Conservation (phyloP, 2,797 vertebrate species). For the Crenuchus spilurus region DNA sequence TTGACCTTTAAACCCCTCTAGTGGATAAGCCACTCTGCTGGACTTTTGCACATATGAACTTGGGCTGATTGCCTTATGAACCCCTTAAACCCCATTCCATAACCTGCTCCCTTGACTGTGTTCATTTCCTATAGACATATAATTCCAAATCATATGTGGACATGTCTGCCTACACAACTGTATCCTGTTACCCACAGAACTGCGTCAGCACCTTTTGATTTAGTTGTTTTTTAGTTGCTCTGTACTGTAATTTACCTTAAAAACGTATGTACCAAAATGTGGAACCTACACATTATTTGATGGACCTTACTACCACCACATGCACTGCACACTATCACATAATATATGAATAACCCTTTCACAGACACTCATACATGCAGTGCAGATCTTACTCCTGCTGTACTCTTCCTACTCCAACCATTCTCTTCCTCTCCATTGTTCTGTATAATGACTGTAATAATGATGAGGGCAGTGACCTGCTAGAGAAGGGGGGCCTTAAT, state of each 20-base stretch:
- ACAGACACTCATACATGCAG: background rate
- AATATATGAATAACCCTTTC: background rate
- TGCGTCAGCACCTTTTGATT: constrained; percentile 1
- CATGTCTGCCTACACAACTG: constrained; percentile 14
- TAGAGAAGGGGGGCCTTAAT: constrained; percentile 29
- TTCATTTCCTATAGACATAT: background rate
- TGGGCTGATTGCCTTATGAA: constrained; percentile 28
- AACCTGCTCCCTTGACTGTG: background rate
- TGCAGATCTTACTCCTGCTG: constrained; percentile 5
- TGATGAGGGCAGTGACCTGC: constrained; percentile 28
- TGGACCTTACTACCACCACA: background rate
- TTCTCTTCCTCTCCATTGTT: constrained; percentile 3
- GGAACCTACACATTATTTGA: constrained; percentile 16
- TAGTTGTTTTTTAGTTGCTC: constrained; percentile 2
- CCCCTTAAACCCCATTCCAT: background rate
- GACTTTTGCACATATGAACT: constrained; percentile 47
- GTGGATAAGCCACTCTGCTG: constrained; percentile 30
- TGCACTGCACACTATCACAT: constrained; percentile 1
- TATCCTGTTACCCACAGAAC: background rate
- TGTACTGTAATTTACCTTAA: constrained; percentile 28
- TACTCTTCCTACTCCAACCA: background rate
- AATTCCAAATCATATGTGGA: background rate
- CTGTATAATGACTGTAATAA: constrained; percentile 16
- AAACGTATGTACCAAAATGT: constrained; percentile 1
- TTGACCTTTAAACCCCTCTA: constrained; percentile 11